A percentile compares a stretch with the other conserved stretches of the same genome.
These are phyloP conservation scores for Marisa cornuarietis DNA, from an alignment of 1,140 invertebrate species.

Conservation along the genomic window DNA sequence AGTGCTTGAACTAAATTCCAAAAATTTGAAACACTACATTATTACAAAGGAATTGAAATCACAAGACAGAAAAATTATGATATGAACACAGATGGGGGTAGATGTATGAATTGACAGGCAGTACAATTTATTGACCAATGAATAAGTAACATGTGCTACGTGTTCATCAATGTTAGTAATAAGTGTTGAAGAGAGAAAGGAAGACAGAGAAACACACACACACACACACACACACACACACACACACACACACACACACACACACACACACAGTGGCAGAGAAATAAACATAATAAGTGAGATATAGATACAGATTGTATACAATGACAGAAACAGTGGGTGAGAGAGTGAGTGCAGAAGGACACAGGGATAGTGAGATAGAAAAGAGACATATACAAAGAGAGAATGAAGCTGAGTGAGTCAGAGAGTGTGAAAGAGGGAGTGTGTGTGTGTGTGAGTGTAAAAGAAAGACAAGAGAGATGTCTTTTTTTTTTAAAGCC, in stretches of 20 bases:
- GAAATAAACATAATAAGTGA: too few species aligned
- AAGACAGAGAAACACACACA: neutral
- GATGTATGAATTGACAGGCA: too few species aligned
- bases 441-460: neutral
- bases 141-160: neutral
- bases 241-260: too few species aligned
- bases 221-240: too few species aligned
- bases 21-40: too few species aligned
- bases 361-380: neutral
- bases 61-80: too few species aligned
- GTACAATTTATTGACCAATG: too few species aligned
- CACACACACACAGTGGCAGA: neutral
- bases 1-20: too few species aligned
- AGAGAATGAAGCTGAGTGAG: neutral
- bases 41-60: too few species aligned
- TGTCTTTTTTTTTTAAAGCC: too few species aligned
- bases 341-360: conserved; percentile 1
- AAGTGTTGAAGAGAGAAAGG: neutral
- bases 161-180: neutral
- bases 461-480: neutral
- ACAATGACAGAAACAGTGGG: conserved; percentile 9
- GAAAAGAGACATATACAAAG: neutral
- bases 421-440: neutral
- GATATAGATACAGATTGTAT: neutral
- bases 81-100: too few species aligned